phyloP scores from a whole-genome alignment of 2,113 vertebrate species.

The Plecturocebus donacophilus region DNA sequence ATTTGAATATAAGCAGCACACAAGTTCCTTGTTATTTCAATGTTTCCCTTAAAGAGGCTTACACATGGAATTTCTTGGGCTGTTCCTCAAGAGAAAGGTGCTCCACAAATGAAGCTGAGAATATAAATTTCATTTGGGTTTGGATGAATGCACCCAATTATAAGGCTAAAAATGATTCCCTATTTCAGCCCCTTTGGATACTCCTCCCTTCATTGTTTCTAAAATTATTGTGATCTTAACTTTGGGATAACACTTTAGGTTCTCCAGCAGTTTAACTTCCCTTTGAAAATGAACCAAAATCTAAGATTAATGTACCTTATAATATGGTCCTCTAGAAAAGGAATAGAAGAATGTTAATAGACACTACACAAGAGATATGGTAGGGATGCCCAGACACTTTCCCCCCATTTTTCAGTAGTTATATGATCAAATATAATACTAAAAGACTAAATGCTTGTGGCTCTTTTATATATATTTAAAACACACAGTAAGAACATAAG shows the following conservation, averaged over 20 bases:
- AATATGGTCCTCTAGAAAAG: neutral
- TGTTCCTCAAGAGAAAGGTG: neutral
- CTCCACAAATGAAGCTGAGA: neutral
- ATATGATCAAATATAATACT: conserved; percentile 72
- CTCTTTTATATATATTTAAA: conserved; percentile 78
- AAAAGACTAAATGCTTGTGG: conserved; percentile 72
- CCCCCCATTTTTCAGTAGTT: neutral
- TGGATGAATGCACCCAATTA: neutral
- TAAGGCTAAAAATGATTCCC: neutral
- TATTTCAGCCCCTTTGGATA: neutral
- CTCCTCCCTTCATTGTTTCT: neutral
- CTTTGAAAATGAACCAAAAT: conserved; percentile 22
- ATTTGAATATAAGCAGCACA: neutral
- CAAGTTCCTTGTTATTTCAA: neutral
- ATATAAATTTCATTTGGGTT: neutral
- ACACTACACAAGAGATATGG: neutral
- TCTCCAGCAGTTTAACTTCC: neutral
- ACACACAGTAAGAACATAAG: conserved; percentile 77
- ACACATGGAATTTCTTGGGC: neutral
- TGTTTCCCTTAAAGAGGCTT: neutral
- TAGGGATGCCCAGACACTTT: neutral
- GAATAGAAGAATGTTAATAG: neutral
- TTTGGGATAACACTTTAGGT: neutral
- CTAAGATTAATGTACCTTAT: neutral
- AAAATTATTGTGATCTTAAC: neutral